phyloP scores from a whole-genome alignment of 2,797 vertebrate genomes.

The Lacerta bilineata region DNA sequence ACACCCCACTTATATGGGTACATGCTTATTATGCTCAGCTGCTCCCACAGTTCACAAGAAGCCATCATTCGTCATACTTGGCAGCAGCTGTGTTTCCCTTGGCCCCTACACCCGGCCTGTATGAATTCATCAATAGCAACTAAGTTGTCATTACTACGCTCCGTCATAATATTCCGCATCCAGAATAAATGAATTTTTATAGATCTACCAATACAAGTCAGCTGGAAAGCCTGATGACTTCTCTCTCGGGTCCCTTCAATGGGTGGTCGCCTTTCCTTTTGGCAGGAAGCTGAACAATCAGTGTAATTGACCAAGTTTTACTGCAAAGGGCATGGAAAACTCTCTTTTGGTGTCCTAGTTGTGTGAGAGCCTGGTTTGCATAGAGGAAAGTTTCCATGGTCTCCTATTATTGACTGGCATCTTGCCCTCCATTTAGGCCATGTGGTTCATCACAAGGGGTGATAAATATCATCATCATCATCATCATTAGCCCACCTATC shows the following conservation, averaged over 20 bases:
- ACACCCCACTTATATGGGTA: background rate
- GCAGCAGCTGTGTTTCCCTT: background rate
- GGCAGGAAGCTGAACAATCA: slow-evolving; percentile 20
- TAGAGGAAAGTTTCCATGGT: background rate
- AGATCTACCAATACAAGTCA: background rate
- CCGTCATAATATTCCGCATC: background rate
- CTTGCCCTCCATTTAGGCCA: background rate
- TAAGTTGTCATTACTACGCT: slow-evolving; percentile 1
- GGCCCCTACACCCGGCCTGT: background rate
- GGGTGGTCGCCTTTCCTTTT: slow-evolving; percentile 23
- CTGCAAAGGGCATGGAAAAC: background rate
- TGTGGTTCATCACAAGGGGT: background rate
- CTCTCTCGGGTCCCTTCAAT: background rate
- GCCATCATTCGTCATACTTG: background rate
- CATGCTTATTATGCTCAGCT: background rate
- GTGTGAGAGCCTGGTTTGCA: background rate
- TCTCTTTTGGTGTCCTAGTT: too few relatives aligned
- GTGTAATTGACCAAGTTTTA: background rate
- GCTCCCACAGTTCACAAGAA: background rate
- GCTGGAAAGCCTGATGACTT: background rate
- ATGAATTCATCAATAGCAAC: slow-evolving; percentile 25
- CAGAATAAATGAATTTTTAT: background rate
- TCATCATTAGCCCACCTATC: too few relatives aligned
- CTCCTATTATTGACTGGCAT: background rate
- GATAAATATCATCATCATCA: background rate